phyloP scores from a whole-genome alignment of 2,113 vertebrate genomes.

The Pitta sordida region DNA sequence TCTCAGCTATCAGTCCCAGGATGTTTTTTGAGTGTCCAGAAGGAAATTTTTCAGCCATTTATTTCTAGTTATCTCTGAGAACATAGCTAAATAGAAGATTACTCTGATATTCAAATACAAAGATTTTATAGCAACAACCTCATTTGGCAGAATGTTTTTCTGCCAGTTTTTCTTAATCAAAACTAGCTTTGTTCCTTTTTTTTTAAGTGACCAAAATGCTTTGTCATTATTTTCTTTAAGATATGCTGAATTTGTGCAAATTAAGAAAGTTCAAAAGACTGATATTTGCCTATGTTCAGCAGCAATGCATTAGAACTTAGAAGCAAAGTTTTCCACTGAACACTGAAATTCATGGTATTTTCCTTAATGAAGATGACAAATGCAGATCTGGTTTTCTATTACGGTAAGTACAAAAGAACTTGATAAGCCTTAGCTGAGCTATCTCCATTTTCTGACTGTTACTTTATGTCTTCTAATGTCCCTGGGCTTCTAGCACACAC shows the following conservation, averaged over 20 bases:
- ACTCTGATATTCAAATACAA: background rate
- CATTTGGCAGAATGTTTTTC: background rate
- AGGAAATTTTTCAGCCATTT: background rate
- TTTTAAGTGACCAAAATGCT: background rate
- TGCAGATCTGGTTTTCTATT: background rate
- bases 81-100: background rate
- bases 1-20: background rate
- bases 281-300: background rate
- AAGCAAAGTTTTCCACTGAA: background rate
- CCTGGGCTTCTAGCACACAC: background rate
- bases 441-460: background rate
- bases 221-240: background rate
- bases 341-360: background rate
- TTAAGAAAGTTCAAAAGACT: background rate
- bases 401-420: background rate
- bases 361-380: background rate
- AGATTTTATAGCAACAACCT: rapidly evolving
- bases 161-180: background rate
- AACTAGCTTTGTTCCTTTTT: background rate
- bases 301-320: background rate
- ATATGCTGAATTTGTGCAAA: background rate
- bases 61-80: background rate
- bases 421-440: background rate
- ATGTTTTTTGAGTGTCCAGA: background rate
- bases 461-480: background rate